Evolutionary conservation across 2,888 invertebrate species (phyloP), one percentile per base, ranked within the genome.

Genomic region (Adineta ricciae): DNA sequence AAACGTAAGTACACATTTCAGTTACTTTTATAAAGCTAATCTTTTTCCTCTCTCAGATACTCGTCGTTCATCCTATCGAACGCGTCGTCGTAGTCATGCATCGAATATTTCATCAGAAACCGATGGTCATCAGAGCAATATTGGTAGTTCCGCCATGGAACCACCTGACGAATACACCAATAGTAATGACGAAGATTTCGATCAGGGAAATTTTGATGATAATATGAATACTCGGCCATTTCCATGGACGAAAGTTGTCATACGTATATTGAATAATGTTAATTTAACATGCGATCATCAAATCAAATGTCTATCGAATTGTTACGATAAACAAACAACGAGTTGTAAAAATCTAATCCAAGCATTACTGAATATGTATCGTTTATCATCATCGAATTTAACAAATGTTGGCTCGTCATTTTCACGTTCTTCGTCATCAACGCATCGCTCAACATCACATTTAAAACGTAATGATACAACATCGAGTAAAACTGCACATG

Each of bases 191-290:
- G 78, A 78, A 21, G 78, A 78, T 19, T 41, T 78, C n/a, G 78
- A 78, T 78, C 38, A 78, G n/a, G 78, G n/a, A n/a, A 78, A 78
- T 78, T 78, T 78, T 41, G 78, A 78, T 78, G 41, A 78, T 41
- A 41, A 41, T 9, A 78, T 78, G 4, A 78, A 78, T 78, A 78
- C 41, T 41, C 38, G n/a, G 11, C 78, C 78, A 41, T 78, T 78
- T 41, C 78, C 78, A 78, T 78, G 78, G 78, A 78, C 32, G 24
- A 78, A 78, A 41, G 38, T 78, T n/a, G 41, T 41, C n/a, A 78
- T 78, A 41, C 8, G 24, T 36, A n/a, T 78, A 41, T 41, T 78
- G n/a, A 78, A 78, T n/a, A n/a, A 78, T 78, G 41, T 5, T 19
- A 38, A 78, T 78, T 78, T 78, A n/a, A 41, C 41, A 41, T 78